Percentiles rank a stretch among this genome's conserved stretches.
Evolutionary conservation across 2,888 invertebrate species (phyloP).

Genomic region (Oxytorus armatus): DNA sequence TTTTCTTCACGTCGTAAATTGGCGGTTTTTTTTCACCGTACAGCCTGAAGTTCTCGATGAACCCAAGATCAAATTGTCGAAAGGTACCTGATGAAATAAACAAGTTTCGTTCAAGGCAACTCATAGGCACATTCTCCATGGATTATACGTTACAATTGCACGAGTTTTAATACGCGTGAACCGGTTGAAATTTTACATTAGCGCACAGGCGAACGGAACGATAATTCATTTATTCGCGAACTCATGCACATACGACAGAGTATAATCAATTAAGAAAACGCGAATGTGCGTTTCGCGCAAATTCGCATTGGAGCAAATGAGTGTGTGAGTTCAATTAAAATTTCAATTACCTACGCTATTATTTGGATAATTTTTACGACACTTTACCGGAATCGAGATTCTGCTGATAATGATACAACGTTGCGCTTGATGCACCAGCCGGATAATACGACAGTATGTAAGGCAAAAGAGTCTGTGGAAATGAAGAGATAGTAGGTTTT

Average conservation of each 20-base stretch:
- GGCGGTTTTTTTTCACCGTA: constrained; percentile 68
- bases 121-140: too few relatives aligned
- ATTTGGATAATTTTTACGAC: neutral
- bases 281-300: too few relatives aligned
- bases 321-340: too few relatives aligned
- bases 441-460: constrained; percentile 56
- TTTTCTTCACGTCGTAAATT: constrained; percentile 69
- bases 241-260: too few relatives aligned
- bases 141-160: neutral
- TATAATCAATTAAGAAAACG: too few relatives aligned
- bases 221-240: constrained; percentile 6
- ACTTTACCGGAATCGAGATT: constrained; percentile 54
- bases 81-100: constrained; percentile 57
- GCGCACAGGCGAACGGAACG: too few relatives aligned
- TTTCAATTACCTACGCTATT: too few relatives aligned
- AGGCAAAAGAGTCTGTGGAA: constrained; percentile 59
- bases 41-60: constrained; percentile 61
- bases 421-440: constrained; percentile 58
- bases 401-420: constrained; percentile 55
- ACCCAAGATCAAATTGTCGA: constrained; percentile 69
- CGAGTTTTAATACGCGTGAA: neutral
- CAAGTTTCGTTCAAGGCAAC: constrained; percentile 21
- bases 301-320: too few relatives aligned
- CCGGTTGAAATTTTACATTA: too few relatives aligned
- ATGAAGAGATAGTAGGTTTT: neutral